phyloP scores from a whole-genome alignment of 2,888 invertebrate genomes.

The Idaea biselata region DNA sequence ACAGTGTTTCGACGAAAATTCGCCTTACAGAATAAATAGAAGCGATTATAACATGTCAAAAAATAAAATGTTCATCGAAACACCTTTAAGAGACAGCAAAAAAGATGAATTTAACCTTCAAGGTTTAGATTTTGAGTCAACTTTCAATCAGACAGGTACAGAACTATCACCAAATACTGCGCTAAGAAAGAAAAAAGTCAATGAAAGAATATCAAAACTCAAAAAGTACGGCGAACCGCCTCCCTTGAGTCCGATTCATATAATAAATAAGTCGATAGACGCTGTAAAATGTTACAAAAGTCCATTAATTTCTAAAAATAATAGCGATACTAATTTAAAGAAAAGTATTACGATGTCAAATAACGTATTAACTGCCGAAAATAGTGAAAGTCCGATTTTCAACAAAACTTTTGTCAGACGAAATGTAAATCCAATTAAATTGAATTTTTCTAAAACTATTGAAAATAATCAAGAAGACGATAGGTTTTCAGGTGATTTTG shows the following conservation, averaged over 20 bases:
- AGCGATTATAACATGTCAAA: constrained; percentile 50
- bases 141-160: constrained; percentile 56
- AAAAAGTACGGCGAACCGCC: constrained; percentile 79
- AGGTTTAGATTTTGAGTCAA: constrained; percentile 70
- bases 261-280: constrained; percentile 58
- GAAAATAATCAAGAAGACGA: constrained; percentile 27
- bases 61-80: constrained; percentile 57
- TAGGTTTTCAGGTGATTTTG: constrained; percentile 65
- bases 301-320: constrained; percentile 46
- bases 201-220: constrained; percentile 72
- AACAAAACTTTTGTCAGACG: constrained; percentile 48
- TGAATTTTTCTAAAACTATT: constrained; percentile 40
- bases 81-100: constrained; percentile 40
- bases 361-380: constrained; percentile 20
- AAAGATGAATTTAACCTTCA: constrained; percentile 58
- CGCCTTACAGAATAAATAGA: constrained; percentile 56
- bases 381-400: constrained; percentile 44
- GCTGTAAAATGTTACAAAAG: constrained; percentile 63
- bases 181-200: constrained; percentile 51
- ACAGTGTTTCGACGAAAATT: constrained; percentile 42
- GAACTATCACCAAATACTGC: constrained; percentile 50
- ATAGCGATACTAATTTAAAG: constrained; percentile 11
- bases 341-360: constrained; percentile 13
- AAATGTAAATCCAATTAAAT: constrained; percentile 47
- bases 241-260: constrained; percentile 71